Conservation (phyloP, 2,797 vertebrate genomes). For the Salmo trutta region DNA sequence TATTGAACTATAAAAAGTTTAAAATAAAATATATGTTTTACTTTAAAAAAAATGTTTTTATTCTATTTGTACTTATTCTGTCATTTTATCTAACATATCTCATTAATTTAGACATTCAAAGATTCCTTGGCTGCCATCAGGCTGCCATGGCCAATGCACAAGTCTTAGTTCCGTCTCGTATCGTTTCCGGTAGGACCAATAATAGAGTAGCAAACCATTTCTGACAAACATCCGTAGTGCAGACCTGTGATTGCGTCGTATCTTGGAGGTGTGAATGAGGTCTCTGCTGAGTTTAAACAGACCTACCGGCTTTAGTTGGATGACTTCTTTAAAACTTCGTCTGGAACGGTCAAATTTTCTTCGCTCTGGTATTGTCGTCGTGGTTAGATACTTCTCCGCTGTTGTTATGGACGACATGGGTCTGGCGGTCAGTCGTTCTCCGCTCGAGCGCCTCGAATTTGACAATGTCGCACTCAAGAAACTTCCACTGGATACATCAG, state of each 20-base stretch:
- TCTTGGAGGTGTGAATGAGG: slow-evolving; percentile 37
- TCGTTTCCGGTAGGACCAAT: slow-evolving; percentile 54
- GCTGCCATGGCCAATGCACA: too few species aligned
- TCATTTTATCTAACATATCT: too few species aligned
- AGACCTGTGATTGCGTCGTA: background rate
- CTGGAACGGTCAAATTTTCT: slow-evolving; percentile 34
- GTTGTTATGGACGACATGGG: slow-evolving; percentile 71
- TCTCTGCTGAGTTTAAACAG: background rate
- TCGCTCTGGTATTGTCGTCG: slow-evolving; percentile 6
- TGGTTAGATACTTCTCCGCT: slow-evolving; percentile 41
- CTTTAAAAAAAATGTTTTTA: too few species aligned
- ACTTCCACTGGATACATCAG: slow-evolving; percentile 82
- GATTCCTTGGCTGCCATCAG: too few species aligned
- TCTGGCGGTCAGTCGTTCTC: slow-evolving; percentile 55
- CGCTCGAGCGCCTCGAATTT: slow-evolving; percentile 80
- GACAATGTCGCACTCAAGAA: slow-evolving; percentile 85
- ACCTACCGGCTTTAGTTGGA: slow-evolving; percentile 48
- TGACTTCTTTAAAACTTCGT: slow-evolving; percentile 63
- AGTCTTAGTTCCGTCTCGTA: slow-evolving; percentile 23
- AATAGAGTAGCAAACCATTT: slow-evolving; percentile 42
- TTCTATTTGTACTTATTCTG: too few species aligned
- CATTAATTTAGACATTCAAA: too few species aligned
- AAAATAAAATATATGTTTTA: slow-evolving; percentile 39
- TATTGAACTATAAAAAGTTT: slow-evolving; percentile 43
- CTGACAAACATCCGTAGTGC: slow-evolving; percentile 52